These are phyloP conservation scores for Turnix velox DNA, from an alignment of 2,113 vertebrate species.

Conservation along the genomic window DNA sequence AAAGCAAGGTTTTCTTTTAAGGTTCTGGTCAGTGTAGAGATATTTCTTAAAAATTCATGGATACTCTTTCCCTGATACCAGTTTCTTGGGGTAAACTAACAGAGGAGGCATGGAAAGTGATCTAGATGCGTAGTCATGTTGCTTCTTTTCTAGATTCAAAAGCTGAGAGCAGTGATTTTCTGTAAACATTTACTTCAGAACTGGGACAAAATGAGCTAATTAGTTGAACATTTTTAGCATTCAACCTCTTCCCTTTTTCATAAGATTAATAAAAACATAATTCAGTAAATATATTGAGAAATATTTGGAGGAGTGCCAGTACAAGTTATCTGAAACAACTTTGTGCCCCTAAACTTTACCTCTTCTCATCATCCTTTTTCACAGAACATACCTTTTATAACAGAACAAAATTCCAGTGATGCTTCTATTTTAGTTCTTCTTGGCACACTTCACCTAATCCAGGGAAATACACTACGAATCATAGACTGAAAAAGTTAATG, in stretches of 20 bases:
- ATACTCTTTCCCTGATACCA: not conserved
- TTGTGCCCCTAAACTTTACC: not conserved
- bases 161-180: not conserved
- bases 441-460: not conserved
- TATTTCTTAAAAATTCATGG: not conserved
- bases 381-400: too few species aligned
- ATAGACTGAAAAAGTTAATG: not conserved
- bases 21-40: not conserved
- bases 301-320: not conserved
- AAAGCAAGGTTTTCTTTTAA: not conserved
- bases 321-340: not conserved
- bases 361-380: not conserved
- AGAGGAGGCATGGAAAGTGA: not conserved
- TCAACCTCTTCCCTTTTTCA: not conserved
- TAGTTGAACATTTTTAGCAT: not conserved
- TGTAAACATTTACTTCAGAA: not conserved
- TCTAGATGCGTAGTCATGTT: not conserved
- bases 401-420: not conserved
- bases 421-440: not conserved
- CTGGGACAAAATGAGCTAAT: not conserved
- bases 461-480: not conserved
- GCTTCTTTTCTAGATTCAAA: not conserved
- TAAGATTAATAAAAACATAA: not conserved
- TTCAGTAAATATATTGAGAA: accelerated
- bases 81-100: not conserved